Base-by-base conservation (phyloP, 2,888 invertebrate species). In the Didymodactylos carnosus region DNA sequence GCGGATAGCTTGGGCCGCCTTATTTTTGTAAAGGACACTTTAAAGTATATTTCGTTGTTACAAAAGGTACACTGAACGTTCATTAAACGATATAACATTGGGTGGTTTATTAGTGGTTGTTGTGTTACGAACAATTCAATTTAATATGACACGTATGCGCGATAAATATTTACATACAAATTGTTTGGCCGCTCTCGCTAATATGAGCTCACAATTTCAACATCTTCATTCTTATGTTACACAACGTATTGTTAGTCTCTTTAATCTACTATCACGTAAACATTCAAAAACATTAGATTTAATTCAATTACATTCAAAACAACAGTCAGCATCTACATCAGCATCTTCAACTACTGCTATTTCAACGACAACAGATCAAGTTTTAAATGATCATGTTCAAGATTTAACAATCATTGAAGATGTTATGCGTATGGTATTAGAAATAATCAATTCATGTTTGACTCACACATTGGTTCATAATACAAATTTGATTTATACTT, bases 91-190 rank as follows among this genome's bases (percentile, higher is more conserved):
- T 84, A 91, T 98, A 78, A 91, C 94, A 0, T 86, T 98, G 13
- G 97, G 97, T 7, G 95, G 97, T 10, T 87, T 98, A 19, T 87
- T 93, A 79, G 91, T 97, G 75, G 85, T 97, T 72, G 93, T 98
- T 3, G 90, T 98, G n/a, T 90, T 94, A 39, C 86, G 97, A 76
- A 95, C 95, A 8, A 89, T 98, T 79, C 97, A 98, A 82, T 94
- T 91, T 85, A 98, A 98, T 82, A 94, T 97, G 89, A 87, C 94
- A 76, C 89, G 94, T 81, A 94, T 93, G 86, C 87, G 94, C 77
- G 95, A 95, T 82, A 94, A 94, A 83, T 98, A 98, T 83, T 86
- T 98, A 25, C 98, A 98, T 83, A 97, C 95, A 6, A 98, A 98
- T 84, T 97, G 97, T 81, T 86, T 98, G 77, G 98, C 98, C 3